phyloP scores from a whole-genome alignment of 2,888 invertebrate species.

The Aleiodes alternator region DNA sequence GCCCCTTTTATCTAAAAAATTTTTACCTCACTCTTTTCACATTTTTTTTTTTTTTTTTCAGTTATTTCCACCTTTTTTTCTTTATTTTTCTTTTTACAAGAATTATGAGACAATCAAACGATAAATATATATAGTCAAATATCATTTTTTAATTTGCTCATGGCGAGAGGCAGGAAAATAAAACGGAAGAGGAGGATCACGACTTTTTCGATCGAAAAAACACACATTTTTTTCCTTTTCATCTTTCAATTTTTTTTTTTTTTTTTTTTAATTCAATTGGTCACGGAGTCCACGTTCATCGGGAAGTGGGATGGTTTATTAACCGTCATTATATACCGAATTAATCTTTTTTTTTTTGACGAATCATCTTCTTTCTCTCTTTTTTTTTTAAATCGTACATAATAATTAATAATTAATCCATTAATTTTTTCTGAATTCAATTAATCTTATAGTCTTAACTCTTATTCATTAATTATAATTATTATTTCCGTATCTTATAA shows the following conservation, averaged over 20 bases:
- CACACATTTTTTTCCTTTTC: constrained; percentile 9
- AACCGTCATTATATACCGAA: constrained; percentile 69
- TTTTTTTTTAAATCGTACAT: constrained; percentile 34
- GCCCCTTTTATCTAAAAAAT: neutral
- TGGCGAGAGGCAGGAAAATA: constrained; percentile 44
- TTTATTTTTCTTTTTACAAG: neutral
- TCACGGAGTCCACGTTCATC: constrained; percentile 66
- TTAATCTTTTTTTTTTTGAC: constrained; percentile 60
- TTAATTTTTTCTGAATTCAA: constrained; percentile 62
- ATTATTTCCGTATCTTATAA: constrained; percentile 74
- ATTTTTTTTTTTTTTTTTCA: neutral
- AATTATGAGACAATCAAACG: constrained; percentile 6
- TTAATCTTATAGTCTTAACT: constrained; percentile 72
- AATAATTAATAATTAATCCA: constrained; percentile 54
- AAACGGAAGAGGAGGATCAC: constrained; percentile 48
- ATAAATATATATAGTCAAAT: constrained; percentile 9
- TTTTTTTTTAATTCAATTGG: constrained; percentile 45
- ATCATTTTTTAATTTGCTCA: constrained; percentile 18
- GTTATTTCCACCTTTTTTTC: neutral
- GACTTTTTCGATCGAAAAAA: constrained; percentile 27
- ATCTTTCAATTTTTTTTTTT: constrained; percentile 25
- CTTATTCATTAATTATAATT: constrained; percentile 69
- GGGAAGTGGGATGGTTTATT: constrained; percentile 72
- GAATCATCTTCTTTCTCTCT: neutral
- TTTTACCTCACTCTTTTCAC: neutral